These are phyloP conservation scores for Pectinophora gossypiella DNA, from an alignment of 1,140 invertebrate genomes.

Conservation along the genomic window DNA sequence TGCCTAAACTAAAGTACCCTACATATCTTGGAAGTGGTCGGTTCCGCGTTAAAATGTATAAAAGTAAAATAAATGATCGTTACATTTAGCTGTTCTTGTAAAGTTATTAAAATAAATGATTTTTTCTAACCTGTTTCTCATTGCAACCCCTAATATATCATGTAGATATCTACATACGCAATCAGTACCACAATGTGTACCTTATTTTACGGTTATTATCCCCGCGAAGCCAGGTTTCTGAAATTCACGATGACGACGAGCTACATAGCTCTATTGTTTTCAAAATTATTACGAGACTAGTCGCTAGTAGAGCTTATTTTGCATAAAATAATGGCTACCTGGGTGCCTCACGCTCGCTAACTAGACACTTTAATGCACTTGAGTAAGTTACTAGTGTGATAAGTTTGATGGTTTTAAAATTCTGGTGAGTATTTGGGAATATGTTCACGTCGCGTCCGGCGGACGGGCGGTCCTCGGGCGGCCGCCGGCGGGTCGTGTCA, in stretches of 20 bases:
- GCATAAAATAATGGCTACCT: slow-evolving; percentile 51
- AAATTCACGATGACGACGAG: slow-evolving; percentile 30
- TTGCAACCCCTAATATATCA: too few relatives aligned
- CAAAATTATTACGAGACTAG: slow-evolving; percentile 37
- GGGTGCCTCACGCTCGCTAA: slow-evolving; percentile 17
- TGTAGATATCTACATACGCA: too few relatives aligned
- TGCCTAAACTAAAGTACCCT: neutral
- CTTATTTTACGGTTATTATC: neutral
- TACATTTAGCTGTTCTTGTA: slow-evolving; percentile 48
- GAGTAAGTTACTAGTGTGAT: slow-evolving; percentile 21
- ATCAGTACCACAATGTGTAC: too few relatives aligned
- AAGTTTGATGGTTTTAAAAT: slow-evolving; percentile 2
- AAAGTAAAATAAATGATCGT: slow-evolving; percentile 19
- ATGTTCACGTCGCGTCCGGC: neutral
- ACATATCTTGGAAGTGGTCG: slow-evolving; percentile 21
- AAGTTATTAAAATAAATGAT: slow-evolving; percentile 47
- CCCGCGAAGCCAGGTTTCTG: neutral
- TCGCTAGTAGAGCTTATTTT: slow-evolving; percentile 32
- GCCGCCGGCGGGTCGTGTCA: neutral
- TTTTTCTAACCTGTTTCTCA: slow-evolving; percentile 18
- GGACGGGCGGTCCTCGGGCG: neutral
- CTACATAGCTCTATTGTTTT: slow-evolving; percentile 41
- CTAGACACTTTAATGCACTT: slow-evolving; percentile 43
- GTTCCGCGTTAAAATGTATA: slow-evolving; percentile 30
- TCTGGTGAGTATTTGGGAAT: neutral